phyloP scores from a whole-genome alignment of 2,797 vertebrate species.

The Phrynocephalus vlangalii region DNA sequence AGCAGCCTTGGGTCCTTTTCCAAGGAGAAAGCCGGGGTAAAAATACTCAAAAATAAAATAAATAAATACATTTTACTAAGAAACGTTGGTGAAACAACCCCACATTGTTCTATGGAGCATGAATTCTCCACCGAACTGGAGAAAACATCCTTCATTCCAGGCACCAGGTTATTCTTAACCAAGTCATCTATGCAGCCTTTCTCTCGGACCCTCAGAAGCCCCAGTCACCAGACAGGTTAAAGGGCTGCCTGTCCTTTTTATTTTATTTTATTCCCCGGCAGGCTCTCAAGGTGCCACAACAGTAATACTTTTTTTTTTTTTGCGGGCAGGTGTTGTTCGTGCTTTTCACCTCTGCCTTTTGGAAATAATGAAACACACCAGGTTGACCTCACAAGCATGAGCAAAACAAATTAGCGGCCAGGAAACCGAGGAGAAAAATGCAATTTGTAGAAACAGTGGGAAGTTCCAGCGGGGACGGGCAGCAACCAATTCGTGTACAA shows the following conservation, averaged over 20 bases:
- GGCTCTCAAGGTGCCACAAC: background rate
- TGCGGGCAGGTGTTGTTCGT: background rate
- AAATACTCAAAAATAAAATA: too few species aligned
- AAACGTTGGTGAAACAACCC: background rate
- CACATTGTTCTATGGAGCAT: background rate
- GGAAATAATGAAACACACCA: background rate
- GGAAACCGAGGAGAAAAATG: background rate
- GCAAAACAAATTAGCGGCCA: background rate
- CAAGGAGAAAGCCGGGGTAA: too few species aligned
- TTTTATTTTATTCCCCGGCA: too few species aligned
- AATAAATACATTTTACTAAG: too few species aligned
- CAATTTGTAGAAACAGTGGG: conserved; percentile 20
- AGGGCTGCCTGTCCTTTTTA: background rate
- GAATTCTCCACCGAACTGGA: background rate
- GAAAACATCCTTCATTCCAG: background rate
- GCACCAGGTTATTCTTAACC: background rate
- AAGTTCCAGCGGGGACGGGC: background rate
- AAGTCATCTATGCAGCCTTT: background rate
- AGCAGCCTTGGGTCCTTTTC: too few species aligned
- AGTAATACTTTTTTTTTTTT: background rate
- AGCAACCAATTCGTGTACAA: background rate
- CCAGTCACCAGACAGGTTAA: background rate
- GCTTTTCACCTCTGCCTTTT: background rate
- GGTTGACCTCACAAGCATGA: background rate
- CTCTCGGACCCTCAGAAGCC: background rate